Base-by-base conservation (phyloP, 2,797 vertebrate species). In the Alcedo atthis region DNA sequence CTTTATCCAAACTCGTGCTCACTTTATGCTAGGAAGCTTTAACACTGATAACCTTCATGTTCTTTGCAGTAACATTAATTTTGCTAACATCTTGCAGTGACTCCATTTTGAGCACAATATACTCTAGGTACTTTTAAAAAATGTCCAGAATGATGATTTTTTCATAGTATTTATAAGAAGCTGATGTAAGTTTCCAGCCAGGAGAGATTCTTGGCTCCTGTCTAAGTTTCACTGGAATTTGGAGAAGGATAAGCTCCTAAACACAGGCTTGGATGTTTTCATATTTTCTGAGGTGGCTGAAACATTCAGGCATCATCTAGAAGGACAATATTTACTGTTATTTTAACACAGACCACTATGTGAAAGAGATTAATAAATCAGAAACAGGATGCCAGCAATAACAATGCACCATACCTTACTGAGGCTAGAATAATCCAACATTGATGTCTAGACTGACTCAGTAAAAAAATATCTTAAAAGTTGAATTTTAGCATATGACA, bases 1-100 rank as follows among this genome's bases (percentile, higher is more conserved):
- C 32, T 25, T 85, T 85, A 66, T 80, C 62, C 43, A 92, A 90
- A 70, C 46, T 55, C 43, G 48, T 53, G 42, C 19, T 87, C 73
- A 77, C 79, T 93, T 86, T 74, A 64, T 74, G 37, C 61, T 71
- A 61, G 61, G 49, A 93, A 82, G 51, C 40, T 71, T 86, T 68
- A 93, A 84, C 88, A 45, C 58, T 91, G 66, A 87, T 69, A 87
- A 62, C 19, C 9, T 74, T 64, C 71, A 86, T 71, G 59, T 61
- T 90, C 49, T 70, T 92, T 94, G 53, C 64, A 77, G 74, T 71
- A 92, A 67, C 63, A 58, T 82, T 92, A 93, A 91, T 87, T 93
- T 88, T 67, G 42, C 46, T 80, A 81, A 74, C 0, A 1, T 35
- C 43, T 62, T 46, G 22, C 15, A 79, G 40, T 55, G 22, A 26